These are phyloP conservation scores for Drosophila nr. perissopoda DNA, from an alignment of 2,888 invertebrate species.

Conservation along the genomic window DNA sequence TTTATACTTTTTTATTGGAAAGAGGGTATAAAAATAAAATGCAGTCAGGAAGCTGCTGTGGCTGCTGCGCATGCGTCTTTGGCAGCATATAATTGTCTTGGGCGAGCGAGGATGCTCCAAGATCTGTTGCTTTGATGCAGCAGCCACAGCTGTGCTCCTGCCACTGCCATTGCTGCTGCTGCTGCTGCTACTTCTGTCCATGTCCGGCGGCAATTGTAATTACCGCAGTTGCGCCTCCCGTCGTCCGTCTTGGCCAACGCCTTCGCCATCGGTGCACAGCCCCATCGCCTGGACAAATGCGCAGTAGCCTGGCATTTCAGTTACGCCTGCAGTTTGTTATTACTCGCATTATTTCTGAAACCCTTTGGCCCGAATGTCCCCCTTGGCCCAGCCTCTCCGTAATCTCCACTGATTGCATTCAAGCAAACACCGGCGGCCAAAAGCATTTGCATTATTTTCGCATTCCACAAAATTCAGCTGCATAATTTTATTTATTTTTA, in stretches of 20 bases:
- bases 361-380: constrained; percentile 53
- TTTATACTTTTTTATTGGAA: not conserved
- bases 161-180: constrained; percentile 30
- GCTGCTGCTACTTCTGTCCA: constrained; percentile 62
- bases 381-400: constrained; percentile 29
- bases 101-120: constrained; percentile 67
- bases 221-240: constrained; percentile 81
- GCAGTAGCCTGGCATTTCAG: constrained; percentile 80
- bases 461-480: constrained; percentile 67
- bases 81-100: constrained; percentile 79
- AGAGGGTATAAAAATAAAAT: constrained; percentile 57
- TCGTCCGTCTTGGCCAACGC: constrained; percentile 77
- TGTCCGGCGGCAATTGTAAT: constrained; percentile 83
- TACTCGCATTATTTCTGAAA: constrained; percentile 75
- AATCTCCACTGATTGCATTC: constrained; percentile 69
- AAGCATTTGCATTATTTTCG: constrained; percentile 74
- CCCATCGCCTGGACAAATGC: constrained; percentile 68
- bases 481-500: constrained; percentile 52
- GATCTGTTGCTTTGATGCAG: constrained; percentile 58
- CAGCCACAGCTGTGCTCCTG: constrained; percentile 59
- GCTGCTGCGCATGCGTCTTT: constrained; percentile 74
- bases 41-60: constrained; percentile 56
- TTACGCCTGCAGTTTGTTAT: constrained; percentile 80
- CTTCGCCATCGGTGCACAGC: constrained; percentile 56
- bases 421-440: constrained; percentile 63